Evolutionary conservation across 2,113 vertebrate genomes (phyloP).

Genomic region (Odontophorus gujanensis): DNA sequence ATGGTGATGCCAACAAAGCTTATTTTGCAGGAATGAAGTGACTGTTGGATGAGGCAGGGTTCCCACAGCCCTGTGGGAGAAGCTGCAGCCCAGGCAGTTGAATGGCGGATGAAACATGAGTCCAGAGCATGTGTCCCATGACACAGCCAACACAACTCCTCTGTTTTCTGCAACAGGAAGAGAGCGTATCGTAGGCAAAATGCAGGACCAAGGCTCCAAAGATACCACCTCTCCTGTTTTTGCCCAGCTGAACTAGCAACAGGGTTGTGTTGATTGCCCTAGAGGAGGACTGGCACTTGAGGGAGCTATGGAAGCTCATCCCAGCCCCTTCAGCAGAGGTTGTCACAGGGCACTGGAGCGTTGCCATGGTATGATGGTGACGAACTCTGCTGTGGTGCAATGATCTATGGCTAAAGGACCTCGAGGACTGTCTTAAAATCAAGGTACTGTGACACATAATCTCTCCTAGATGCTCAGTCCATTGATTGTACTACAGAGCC

Average conservation of each 20-base stretch:
- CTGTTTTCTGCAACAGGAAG: fast-evolving
- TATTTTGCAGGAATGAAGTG: constrained; percentile 24
- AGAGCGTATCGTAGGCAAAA: background rate
- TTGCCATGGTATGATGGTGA: background rate
- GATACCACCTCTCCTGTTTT: fast-evolving
- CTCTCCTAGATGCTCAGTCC: background rate
- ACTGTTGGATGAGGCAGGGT: background rate
- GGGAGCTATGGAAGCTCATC: background rate
- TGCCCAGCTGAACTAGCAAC: background rate
- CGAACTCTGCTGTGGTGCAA: background rate
- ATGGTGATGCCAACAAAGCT: background rate
- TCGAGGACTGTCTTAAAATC: background rate
- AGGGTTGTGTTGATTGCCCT: background rate
- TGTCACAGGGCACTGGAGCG: background rate
- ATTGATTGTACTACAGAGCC: background rate
- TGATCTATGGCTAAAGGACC: background rate
- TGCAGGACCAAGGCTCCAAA: fast-evolving
- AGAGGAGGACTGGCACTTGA: background rate
- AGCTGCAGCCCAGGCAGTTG: background rate
- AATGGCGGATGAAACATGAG: fast-evolving
- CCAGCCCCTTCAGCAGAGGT: background rate
- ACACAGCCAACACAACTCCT: background rate
- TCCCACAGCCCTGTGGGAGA: background rate
- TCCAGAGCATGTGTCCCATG: fast-evolving
- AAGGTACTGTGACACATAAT: fast-evolving